phyloP scores from a whole-genome alignment of 2,888 invertebrate genomes.

The Bibio marci region DNA sequence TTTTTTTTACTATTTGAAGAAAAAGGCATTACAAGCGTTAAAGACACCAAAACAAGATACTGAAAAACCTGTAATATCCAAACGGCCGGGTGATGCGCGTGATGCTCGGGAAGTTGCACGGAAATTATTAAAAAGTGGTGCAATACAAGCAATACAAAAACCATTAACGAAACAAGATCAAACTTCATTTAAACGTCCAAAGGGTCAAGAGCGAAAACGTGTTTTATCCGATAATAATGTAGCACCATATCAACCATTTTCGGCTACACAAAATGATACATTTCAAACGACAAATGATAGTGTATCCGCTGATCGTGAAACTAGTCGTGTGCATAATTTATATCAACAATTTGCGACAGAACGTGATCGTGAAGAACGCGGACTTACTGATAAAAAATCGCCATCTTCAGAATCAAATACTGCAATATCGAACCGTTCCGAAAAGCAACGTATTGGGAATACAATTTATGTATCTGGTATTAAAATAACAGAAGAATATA shows the following conservation, averaged over 20 bases:
- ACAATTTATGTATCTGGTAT: constrained; percentile 69
- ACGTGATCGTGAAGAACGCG: constrained; percentile 43
- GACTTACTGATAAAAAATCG: constrained; percentile 31
- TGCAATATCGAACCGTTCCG: constrained; percentile 22
- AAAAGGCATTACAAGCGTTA: constrained; percentile 61
- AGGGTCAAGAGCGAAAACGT: constrained; percentile 62
- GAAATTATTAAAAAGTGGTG: constrained; percentile 86
- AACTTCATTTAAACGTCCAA: constrained; percentile 75
- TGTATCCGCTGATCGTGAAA: constrained; percentile 44
- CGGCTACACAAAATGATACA: constrained; percentile 64
- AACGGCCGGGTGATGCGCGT: constrained; percentile 73
- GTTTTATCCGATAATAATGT: constrained; percentile 47
- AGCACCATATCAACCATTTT: constrained; percentile 81
- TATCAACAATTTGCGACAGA: constrained; percentile 62
- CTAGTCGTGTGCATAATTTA: constrained; percentile 21
- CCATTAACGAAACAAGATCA: constrained; percentile 76
- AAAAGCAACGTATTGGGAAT: constrained; percentile 56
- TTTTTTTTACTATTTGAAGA: too few relatives aligned
- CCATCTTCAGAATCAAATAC: constrained; percentile 10
- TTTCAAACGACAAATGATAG: constrained; percentile 43
- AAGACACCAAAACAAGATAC: constrained; percentile 82
- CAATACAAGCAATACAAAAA: constrained; percentile 70
- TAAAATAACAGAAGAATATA: constrained; percentile 60
- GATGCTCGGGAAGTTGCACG: constrained; percentile 91
- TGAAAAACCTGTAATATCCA: constrained; percentile 65